Base-by-base conservation (phyloP, 2,113 vertebrate genomes). In the Pseudorasbora parva region DNA sequence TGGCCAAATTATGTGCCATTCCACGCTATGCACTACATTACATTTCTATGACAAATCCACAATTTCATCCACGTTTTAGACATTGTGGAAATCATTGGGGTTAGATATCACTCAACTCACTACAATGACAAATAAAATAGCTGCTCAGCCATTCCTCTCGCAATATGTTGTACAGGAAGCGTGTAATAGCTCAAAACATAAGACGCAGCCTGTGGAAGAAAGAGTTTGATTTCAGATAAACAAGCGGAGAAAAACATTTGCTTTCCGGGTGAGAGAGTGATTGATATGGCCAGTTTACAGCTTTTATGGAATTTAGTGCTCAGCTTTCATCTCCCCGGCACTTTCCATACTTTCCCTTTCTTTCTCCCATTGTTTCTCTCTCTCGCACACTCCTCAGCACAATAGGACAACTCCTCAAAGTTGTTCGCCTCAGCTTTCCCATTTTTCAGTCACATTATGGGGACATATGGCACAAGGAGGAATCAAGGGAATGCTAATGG, bases 211-310 rank as follows among this genome's bases (percentile, higher is more conserved):
- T 73, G 66, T 64, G 69, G 66, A 78, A 83, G 68, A 80, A 59
- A 21, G 47, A 80, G 69, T 73, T 60, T 85, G 78, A 81, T 66
- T 85, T 66, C 60, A 51, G 71, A 77, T 82, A 78, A 86, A 78
- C 51, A 43, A 82, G 37, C 17, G 14, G 8, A 25, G 74, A 77
- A 77, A 71, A 82, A 83, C 74, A 86, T 83, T 74, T 86, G 47
- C 45, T 78, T 69, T 83, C 77, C 6, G 21, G 41, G 45, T 27
- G 74, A 66, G 81, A 33, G 49, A 62, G 54, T 64, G 81, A 86
- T 76, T 76, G 81, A 86, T 86, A 78, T n/a, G 41, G 74, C 74
- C 81, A 56, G 80, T 75, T 77, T 41, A 81, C 5, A 78, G 82
- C 60, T 68, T 47, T 68, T 84, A 47, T 56, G 45, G 37, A 71